phyloP scores from a whole-genome alignment of 2,888 invertebrate genomes.

The Nyleta sp. region DNA sequence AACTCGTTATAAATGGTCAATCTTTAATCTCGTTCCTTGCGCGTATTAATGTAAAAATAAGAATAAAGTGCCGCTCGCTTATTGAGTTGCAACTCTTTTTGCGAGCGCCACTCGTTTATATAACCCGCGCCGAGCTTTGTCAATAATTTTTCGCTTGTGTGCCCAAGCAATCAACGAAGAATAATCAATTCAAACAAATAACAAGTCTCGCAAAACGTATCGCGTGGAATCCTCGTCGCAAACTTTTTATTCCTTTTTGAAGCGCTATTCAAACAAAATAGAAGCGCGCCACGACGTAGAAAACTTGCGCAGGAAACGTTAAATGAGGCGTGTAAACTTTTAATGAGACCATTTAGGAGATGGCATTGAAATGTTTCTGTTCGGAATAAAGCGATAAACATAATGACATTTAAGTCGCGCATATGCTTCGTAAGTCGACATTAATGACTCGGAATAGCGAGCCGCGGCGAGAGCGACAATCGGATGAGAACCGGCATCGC shows the following conservation, averaged over 20 bases:
- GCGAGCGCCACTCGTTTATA: no score
- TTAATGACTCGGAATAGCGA: constrained; percentile 52
- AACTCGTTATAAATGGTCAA: constrained; percentile 25
- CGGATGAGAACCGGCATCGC: constrained; percentile 74
- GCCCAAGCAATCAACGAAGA: background rate
- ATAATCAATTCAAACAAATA: background rate
- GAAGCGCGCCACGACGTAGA: background rate
- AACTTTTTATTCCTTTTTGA: no score
- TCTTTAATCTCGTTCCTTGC: constrained; percentile 9
- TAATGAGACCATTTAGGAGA: constrained; percentile 26
- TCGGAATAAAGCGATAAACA: constrained; percentile 34
- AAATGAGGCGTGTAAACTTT: constrained; percentile 28
- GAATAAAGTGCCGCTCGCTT: no score
- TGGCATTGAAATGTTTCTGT: constrained; percentile 15
- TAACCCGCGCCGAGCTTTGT: background rate
- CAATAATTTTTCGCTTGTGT: constrained; percentile 14
- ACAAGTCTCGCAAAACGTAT: background rate
- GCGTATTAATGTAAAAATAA: constrained; percentile 4
- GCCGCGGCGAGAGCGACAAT: constrained; percentile 32
- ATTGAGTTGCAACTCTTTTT: background rate
- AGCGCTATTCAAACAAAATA: background rate
- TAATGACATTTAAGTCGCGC: constrained; percentile 48
- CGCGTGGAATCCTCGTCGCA: no score
- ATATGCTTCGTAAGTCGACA: constrained; percentile 57
- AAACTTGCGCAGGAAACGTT: background rate